These are phyloP conservation scores for Macrocentrus cingulum DNA, from an alignment of 1,140 invertebrate species.

Conservation along the genomic window DNA sequence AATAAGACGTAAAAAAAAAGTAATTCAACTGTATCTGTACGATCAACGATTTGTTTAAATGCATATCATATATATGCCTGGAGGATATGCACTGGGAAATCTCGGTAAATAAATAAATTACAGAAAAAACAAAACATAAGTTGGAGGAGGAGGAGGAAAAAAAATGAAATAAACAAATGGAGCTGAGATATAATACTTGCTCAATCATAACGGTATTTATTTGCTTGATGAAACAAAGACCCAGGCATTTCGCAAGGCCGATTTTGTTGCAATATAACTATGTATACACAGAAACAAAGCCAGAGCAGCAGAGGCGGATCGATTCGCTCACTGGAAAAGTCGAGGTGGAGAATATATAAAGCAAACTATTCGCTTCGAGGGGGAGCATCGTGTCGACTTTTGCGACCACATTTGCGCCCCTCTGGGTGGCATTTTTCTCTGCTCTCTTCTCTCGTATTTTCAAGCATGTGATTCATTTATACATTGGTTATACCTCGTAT, in stretches of 20 bases:
- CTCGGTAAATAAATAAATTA: conserved; percentile 5
- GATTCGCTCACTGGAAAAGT: conserved; percentile 1
- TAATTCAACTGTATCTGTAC: conserved; percentile 15
- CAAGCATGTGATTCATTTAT: too few relatives aligned
- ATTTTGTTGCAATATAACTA: conserved; percentile 9
- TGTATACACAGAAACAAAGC: conserved; percentile 23
- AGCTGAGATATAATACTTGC: conserved; percentile 10
- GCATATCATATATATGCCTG: background rate
- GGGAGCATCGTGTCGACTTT: conserved; percentile 20
- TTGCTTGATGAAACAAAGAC: conserved; percentile 24
- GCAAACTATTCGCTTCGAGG: background rate
- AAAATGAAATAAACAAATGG: conserved; percentile 10
- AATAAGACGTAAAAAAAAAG: background rate
- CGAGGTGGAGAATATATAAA: background rate
- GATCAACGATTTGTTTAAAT: conserved; percentile 18
- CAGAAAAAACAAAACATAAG: conserved; percentile 5
- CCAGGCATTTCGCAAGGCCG: conserved; percentile 19
- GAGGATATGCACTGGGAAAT: background rate
- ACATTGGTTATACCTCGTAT: too few relatives aligned
- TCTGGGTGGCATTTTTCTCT: conserved; percentile 8
- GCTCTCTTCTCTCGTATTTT: too few relatives aligned
- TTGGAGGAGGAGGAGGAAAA: background rate
- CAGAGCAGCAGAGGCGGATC: background rate
- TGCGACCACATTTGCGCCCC: conserved; percentile 10
- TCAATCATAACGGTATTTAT: conserved; percentile 34